Percentiles rank a stretch among this genome's conserved stretches.
These are phyloP conservation scores for Donacobius atricapilla DNA, from an alignment of 2,113 vertebrate genomes.

Conservation along the genomic window DNA sequence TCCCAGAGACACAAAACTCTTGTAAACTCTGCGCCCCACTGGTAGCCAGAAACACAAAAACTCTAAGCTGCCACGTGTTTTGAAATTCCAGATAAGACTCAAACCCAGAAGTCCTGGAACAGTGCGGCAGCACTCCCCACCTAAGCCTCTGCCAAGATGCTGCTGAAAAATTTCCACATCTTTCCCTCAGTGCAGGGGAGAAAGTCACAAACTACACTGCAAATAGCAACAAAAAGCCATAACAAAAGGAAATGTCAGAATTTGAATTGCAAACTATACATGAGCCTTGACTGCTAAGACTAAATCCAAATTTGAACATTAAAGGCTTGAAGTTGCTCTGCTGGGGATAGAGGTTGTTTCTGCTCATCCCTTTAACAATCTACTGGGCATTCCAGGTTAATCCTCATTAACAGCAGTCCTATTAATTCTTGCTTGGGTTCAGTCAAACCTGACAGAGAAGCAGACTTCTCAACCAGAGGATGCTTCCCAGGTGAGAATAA, in stretches of 20 bases:
- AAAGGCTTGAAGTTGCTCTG: background rate
- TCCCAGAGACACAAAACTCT: background rate
- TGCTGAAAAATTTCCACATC: background rate
- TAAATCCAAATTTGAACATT: background rate
- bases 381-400: background rate
- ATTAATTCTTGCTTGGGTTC: background rate
- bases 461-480: background rate
- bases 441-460: background rate
- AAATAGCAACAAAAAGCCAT: background rate
- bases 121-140: background rate
- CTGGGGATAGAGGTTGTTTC: background rate
- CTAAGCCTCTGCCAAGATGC: background rate
- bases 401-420: background rate
- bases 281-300: background rate
- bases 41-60: background rate
- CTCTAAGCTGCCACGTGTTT: background rate
- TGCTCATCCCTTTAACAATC: background rate
- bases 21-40: background rate
- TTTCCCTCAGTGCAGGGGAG: background rate
- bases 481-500: background rate
- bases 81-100: background rate
- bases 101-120: background rate
- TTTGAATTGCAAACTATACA: conserved; percentile 4
- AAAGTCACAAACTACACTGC: background rate
- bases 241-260: background rate